Evolutionary conservation across 2,113 vertebrate genomes (phyloP).

Genomic region (Pleuronectes platessa): DNA sequence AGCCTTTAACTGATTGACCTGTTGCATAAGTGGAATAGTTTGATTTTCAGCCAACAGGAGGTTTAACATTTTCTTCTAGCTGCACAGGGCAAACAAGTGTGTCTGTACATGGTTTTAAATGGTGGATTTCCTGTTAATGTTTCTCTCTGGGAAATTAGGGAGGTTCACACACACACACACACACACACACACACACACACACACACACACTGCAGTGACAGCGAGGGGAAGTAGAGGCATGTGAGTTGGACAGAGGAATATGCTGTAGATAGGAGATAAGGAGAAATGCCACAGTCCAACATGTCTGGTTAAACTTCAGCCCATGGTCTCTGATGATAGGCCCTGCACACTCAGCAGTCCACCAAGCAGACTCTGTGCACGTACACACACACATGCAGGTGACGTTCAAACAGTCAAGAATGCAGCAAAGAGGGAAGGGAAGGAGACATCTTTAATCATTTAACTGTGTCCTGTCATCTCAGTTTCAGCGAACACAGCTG

Average conservation of each 20-base stretch:
- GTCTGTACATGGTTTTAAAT: not conserved
- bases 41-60: not conserved
- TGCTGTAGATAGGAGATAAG: conserved; percentile 24
- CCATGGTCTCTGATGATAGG: conserved; percentile 36
- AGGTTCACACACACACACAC: conserved; percentile 4
- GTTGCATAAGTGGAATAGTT: not conserved
- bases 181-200: not conserved
- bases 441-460: not conserved
- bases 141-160: conserved; percentile 10
- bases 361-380: conserved; percentile 25
- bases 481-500: not conserved
- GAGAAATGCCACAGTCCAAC: conserved; percentile 20
- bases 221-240: not conserved
- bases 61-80: not conserved
- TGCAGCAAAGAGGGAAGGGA: not conserved
- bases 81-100: not conserved
- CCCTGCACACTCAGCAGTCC: no score
- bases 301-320: conserved; percentile 57
- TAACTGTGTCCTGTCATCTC: not conserved
- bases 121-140: conserved; percentile 39
- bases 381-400: conserved; percentile 10
- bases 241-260: not conserved
- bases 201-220: not conserved
- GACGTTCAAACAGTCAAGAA: conserved; percentile 29
- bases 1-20: not conserved